Base-by-base conservation (phyloP, 1,140 invertebrate species). In the Zaprionus capensis region DNA sequence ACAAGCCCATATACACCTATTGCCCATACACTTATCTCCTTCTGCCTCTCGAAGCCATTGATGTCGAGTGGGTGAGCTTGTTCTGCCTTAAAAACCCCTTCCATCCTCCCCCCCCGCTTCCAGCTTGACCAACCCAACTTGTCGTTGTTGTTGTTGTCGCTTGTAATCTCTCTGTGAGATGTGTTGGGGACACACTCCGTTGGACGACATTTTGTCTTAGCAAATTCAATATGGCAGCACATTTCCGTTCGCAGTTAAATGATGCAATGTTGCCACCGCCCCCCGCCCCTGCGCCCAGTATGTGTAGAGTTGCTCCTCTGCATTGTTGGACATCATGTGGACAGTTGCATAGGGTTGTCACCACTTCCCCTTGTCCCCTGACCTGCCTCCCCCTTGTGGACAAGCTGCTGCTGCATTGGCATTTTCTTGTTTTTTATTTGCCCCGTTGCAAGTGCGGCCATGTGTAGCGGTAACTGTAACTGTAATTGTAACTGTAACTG, bases 211-310 rank as follows among this genome's bases (percentile, higher is more conserved):
- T 79, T 74, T 76, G 74, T 78, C 71, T 64, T 65, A 65, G 82
- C 44, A 81, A 85, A 86, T 85, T 82, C 80, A 80, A 86, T 85
- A 76, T 82, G 79, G 71, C 82, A 86, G 69, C 62, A 72, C 80
- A 82, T 86, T 86, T 85, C 82, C 82, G 82, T 38, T 72, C 55
- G 49, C 51, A 53, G 64, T 76, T 82, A 78, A 82, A 76, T 72
- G 61, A 82, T 82, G 79, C 82, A 64, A 78, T 59, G 41, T 70
- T 31, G 28, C 7, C 6, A 34, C 31, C 66, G 5, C 38, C 5
- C 1, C 15, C 1, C 38, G 5, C 15, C 4, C 5, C 5, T 51
- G 17, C 7, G 1, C 0, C 5, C 15, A 36, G 17, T 14, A 20
- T 57, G 38, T n/a, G 26, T 26, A 15, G n/a, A 14, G 12, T 41